Evolutionary conservation across 64 coral and sea anemone genomes (phyloP).

Genomic region (Actinia tenebrosa): DNA sequence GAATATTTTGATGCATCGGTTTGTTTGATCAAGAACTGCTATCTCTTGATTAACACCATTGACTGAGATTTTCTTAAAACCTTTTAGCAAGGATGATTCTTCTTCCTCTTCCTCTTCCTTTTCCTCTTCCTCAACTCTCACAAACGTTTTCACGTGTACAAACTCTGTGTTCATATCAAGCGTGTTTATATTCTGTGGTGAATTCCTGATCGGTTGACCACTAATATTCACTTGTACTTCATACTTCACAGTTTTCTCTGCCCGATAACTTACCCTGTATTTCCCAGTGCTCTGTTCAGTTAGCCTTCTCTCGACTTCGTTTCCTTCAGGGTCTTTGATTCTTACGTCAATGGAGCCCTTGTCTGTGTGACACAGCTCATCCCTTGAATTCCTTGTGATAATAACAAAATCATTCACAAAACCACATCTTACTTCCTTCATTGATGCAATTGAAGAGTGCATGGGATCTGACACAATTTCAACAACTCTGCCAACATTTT

Average conservation of each 20-base stretch:
- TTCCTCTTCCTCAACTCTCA: not conserved
- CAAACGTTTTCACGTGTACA: not conserved
- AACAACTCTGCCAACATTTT: not conserved
- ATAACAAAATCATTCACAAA: constrained; percentile 9
- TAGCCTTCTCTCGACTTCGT: not conserved
- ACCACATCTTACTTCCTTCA: constrained; percentile 5
- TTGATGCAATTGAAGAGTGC: not conserved
- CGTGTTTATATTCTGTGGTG: not conserved
- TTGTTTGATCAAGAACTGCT: not conserved
- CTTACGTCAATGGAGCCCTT: not conserved
- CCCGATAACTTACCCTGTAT: not conserved
- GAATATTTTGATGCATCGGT: constrained; percentile 39
- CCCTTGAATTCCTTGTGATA: not conserved
- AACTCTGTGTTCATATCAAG: not conserved
- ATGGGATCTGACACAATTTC: not conserved
- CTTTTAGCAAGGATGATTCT: no score
- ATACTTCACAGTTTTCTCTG: not conserved
- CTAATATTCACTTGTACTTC: not conserved
- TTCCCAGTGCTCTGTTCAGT: not conserved
- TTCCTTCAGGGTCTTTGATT: not conserved
- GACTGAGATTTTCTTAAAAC: constrained; percentile 42
- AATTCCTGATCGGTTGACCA: not conserved
- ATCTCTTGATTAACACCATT: constrained; percentile 55
- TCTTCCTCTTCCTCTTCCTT: not conserved
- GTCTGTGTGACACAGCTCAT: not conserved